A percentile compares a stretch with the other conserved stretches of the same genome.
phyloP scores from a whole-genome alignment of 2,888 invertebrate species.

The Parnassius glacialis region DNA sequence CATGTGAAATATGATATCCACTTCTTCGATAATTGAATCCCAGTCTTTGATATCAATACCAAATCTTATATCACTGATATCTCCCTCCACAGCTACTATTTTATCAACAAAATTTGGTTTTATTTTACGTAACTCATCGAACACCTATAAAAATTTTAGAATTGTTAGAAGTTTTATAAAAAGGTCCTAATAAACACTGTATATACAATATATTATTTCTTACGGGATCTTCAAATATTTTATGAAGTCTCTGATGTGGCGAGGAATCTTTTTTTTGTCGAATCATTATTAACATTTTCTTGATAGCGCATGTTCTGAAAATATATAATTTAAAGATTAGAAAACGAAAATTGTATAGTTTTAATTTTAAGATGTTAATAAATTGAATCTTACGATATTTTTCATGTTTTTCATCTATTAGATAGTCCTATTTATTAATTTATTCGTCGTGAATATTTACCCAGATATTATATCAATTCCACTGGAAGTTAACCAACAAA shows the following conservation, averaged over 20 bases:
- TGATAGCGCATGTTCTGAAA: constrained; percentile 21
- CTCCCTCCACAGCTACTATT: constrained; percentile 17
- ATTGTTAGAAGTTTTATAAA: neutral
- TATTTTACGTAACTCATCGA: constrained; percentile 9
- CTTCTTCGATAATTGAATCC: constrained; percentile 14
- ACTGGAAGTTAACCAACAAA: no score
- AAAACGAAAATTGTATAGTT: no score
- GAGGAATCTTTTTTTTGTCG: constrained; percentile 16
- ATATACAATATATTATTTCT: neutral
- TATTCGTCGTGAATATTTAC: no score
- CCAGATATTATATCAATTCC: no score
- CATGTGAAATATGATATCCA: constrained; percentile 21
- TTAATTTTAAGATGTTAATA: neutral
- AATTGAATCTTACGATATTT: no score
- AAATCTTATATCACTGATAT: constrained; percentile 14
- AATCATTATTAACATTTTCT: constrained; percentile 20
- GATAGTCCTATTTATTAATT: no score
- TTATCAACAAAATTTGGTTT: constrained; percentile 17
- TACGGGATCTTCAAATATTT: constrained; percentile 19
- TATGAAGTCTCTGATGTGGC: constrained; percentile 8
- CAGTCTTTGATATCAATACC: constrained; percentile 11
- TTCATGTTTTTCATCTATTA: no score
- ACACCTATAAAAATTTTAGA: constrained; percentile 10
- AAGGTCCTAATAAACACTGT: neutral
- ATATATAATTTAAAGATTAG: neutral